Base-by-base conservation (phyloP, 2,888 invertebrate species). In the Aphodius granarius region DNA sequence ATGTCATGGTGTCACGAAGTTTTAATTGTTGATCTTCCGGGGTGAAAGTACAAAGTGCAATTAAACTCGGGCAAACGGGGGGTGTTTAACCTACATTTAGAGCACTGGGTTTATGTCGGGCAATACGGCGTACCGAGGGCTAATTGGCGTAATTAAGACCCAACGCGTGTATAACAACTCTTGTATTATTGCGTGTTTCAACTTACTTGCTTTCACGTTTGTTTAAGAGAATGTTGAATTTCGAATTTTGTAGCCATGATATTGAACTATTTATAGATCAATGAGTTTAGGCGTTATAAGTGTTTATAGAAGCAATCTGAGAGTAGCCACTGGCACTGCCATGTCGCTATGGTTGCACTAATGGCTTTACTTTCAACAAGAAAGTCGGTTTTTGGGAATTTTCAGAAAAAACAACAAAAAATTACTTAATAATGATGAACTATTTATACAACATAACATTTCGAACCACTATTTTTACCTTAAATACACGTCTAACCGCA, bases 1-100 rank as follows among this genome's bases (percentile, higher is more conserved):
- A 79, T 81, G 81, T 79, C 81, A 80, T 79, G 79, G 80, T 81
- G 82, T 81, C 82, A 80, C 77, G 73, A 80, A 81, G 79, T 81
- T 82, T 81, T 81, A 81, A 81, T 81, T 82, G 80, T 78, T 78
- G 78, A 78, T 77, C 75, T 23, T 73, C 66, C 63, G 20, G 74
- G 64, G 70, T 63, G 62, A 43, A 43, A 43, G 43, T 43, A 43
- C 66, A 23, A 72, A 75, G 79, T 74, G 74, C 20, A 71, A 74
- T 23, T 18, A 71, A 71, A 73, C 43, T 43, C 43, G 9, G 43
- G 43, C 43, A 3, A 43, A 43, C 13, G 43, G 13, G 43, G n/a
- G 43, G 71, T 64, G 63, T 20, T 22, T 74, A 71, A 71, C 74
- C 74, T 17, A 71, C 63, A 74, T 71, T 71, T 62, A 6, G 43